Percentiles rank a stretch among this genome's conserved stretches.
phyloP scores from a whole-genome alignment of 2,113 vertebrate genomes.

The Ctenodactylus gundi region DNA sequence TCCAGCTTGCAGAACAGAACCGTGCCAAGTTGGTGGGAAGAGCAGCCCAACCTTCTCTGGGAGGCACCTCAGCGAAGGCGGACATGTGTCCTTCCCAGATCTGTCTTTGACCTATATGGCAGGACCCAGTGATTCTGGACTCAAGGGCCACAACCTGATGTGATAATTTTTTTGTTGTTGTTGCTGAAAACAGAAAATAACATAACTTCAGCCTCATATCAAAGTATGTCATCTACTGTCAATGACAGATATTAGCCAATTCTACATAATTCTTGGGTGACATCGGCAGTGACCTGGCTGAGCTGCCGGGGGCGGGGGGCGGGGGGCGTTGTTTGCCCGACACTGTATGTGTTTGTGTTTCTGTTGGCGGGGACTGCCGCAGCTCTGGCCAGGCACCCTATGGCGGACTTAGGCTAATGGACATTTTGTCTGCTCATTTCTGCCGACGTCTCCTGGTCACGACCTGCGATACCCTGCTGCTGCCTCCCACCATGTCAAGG shows the following conservation, averaged over 20 bases:
- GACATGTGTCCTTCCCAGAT: not conserved
- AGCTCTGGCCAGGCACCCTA: not conserved
- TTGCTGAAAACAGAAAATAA: not conserved
- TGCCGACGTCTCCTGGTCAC: not conserved
- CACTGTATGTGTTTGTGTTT: not conserved
- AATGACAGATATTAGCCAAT: not conserved
- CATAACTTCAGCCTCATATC: not conserved
- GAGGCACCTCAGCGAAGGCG: too few species aligned
- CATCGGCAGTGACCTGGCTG: not conserved
- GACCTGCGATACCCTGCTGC: too few species aligned
- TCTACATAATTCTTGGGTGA: not conserved
- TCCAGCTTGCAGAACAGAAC: not conserved
- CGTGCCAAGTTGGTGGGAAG: too few species aligned
- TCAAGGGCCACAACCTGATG: not conserved
- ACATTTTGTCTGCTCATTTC: rapidly evolving
- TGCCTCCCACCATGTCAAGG: not conserved
- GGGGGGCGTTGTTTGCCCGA: rapidly evolving
- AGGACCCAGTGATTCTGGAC: not conserved
- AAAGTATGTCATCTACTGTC: not conserved
- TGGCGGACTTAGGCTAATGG: too few species aligned
- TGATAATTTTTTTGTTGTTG: not conserved
- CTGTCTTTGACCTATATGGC: not conserved
- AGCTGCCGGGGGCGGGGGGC: rapidly evolving
- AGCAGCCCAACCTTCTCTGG: rapidly evolving
- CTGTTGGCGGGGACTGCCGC: too few species aligned